Evolutionary conservation across 2,888 invertebrate genomes (phyloP), one percentile per base, ranked within the genome.

Genomic region (Luperina nickerlii): DNA sequence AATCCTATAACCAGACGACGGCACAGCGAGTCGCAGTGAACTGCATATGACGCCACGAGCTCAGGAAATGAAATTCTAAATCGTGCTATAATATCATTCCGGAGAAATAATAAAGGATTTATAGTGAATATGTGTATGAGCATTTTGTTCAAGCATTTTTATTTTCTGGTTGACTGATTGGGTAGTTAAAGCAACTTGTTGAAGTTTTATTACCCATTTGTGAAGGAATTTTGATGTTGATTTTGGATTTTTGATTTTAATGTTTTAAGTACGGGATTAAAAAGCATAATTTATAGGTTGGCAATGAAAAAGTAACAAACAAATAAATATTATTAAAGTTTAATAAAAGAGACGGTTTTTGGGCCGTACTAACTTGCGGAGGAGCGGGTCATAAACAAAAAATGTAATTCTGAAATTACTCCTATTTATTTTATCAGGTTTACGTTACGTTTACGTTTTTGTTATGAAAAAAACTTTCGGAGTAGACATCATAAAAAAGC

Each of bases 11-110:
- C 73, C 38, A 84, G 76, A 73, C 80, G 78, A 79, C 66, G 75
- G 78, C 65, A 63, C 78, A 81, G 76, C 81, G 84, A 85, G 81
- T 76, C 79, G 91, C 92, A 91, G 87, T 92, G 92, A 92, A 91
- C 90, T 92, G 91, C 93, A 93, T 90, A 90, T 91, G 93, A 90
- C 90, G 91, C 90, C 91, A 82, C 87, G 85, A 82, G 84, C 86
- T 86, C 48, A 86, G 87, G 88, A 92, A 92, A 92, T 92, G 92
- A 91, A 93, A 93, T 90, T 91, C 90, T 90, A 91, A 91, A 93
- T 91, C 86, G 89, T 73, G 48, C 79, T 87, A 86, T 90, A 89
- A 90, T 92, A 88, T 86, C 83, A 88, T 90, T 88, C 80, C n/a
- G 60, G 83, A 62, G 79, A 89, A 87, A 88, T 90, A 90, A 89